Conservation (phyloP, 2,113 vertebrate species). For the Myiozetetes cayanensis region DNA sequence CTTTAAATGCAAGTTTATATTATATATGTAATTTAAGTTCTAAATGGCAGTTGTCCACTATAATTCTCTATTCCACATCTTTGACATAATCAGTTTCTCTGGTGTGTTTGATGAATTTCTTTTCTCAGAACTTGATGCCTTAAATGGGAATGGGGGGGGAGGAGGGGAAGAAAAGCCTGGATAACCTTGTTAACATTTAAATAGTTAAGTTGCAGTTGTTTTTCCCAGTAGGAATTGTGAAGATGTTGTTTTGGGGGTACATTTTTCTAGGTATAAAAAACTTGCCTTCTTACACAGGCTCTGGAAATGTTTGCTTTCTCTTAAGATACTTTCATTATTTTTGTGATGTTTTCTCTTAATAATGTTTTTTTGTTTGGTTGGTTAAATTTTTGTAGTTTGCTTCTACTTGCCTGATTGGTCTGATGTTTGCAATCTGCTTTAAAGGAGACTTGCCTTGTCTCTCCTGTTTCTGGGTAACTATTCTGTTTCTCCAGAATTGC, state of each 20-base stretch:
- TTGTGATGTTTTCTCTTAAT: not conserved
- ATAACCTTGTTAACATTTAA: not conserved
- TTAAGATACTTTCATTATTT: not conserved
- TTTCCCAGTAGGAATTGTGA: not conserved
- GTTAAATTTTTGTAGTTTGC: not conserved
- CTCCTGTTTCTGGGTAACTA: not conserved
- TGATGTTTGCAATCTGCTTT: not conserved
- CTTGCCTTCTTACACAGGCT: not conserved
- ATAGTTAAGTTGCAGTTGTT: not conserved
- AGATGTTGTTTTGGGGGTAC: not conserved
- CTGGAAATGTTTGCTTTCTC: not conserved
- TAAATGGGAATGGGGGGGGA: not conserved
- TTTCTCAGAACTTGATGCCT: not conserved
- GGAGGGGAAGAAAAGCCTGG: not conserved
- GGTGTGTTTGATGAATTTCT: not conserved
- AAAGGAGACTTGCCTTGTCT: not conserved
- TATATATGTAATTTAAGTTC: not conserved
- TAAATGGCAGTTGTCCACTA: not conserved
- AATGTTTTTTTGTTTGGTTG: not conserved
- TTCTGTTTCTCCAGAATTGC: not conserved
- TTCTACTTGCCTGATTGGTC: not conserved
- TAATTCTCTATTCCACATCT: not conserved
- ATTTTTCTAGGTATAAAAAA: not conserved
- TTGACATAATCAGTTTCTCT: not conserved
- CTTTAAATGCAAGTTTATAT: not conserved